Evolutionary conservation across 2,888 invertebrate species (phyloP), one percentile per base, ranked within the genome.

Genomic region (Notodonta ziczac): DNA sequence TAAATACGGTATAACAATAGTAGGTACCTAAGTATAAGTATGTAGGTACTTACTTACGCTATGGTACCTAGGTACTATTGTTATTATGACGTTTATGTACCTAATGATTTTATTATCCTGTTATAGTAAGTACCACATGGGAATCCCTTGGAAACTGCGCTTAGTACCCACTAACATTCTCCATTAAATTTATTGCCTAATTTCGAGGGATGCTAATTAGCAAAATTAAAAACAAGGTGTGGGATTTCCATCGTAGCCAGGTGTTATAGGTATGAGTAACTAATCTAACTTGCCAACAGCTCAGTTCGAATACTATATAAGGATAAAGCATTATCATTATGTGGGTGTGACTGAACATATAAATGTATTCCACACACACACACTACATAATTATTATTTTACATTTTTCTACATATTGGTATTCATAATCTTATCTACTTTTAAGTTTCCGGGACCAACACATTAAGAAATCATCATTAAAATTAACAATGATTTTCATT

Each of bases 311-410:
- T 54, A 54, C 79, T 72, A 64, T 73, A 42, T 58, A 70, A 54
- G 69, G 77, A 65, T 57, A 69, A 54, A 32, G 53, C 58, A 51
- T 65, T 69, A 74, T 68, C 70, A 59, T 69, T 56, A 61, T 59
- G 77, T 72, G 70, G 74, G 77, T 66, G 74, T 76, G 53, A 57
- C 63, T 66, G 54, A 61, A 24, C 66, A 62, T 24, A 24, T 60
- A 50, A 63, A 64, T 63, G 60, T 62, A 60, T 65, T 63, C 62
- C 58, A 61, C 70, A 65, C 77, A 72, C 61, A 74, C 74, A 55
- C 61, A 53, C 63, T 64, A 12, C 51, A 51, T 52, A n/a, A 52
- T 24, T 24, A 24, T 24, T 24, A 24, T 24, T 24, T 24, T 24
- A 24, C 24, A 24, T 24, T 24, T 24, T 24, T 2, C 24, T 24